Base-by-base conservation (phyloP, 2,797 vertebrate species). In the Moxostoma hubbsi region DNA sequence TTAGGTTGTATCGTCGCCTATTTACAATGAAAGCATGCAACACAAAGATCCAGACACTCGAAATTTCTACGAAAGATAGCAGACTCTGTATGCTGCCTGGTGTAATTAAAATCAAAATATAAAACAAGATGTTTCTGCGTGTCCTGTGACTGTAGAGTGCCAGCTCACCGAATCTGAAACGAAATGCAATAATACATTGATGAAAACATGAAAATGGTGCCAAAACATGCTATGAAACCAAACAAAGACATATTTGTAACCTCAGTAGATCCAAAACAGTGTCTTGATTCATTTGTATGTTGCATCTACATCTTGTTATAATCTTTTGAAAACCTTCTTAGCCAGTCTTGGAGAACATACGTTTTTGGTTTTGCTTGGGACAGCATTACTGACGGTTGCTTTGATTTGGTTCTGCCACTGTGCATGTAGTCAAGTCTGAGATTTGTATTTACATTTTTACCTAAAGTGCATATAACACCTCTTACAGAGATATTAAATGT, bases 41-140 rank as follows among this genome's bases (percentile, higher is more conserved):
- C 43, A 67, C 53, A 69, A 7, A 61, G 11, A 6, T 13, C 43
- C 54, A 16, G 50, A 16, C 5, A 9, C 7, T 74, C 36, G 45
- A 36, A 49, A 18, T 49, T n/a, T 15, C 51, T 13, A 57, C n/a
- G 4, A n/a, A 43, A 62, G 47, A 61, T 12, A 1, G 62, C 51
- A 45, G 61, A 63, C 61, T 13, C 61, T 13, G 24, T 76, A 47
- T 50, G 16, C 43, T 72, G 55, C 13, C 9, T 5, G 50, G 3
- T 43, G 61, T 65, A 24, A 59, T 63, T 66, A 50, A 55, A 59
- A 71, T 9, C 65, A 79, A 7, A 59, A 59, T 49, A 73, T n/a
- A 64, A 43, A 69, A 80, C 57, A 68, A 80, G 53, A 85, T 0
- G 15, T 65, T 64, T 78, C 12, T 11, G 36, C 36, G 4, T 5